Evolutionary conservation across 64 coral and sea anemone genomes (phyloP).

Genomic region (Dendrophyllia cribrosa): DNA sequence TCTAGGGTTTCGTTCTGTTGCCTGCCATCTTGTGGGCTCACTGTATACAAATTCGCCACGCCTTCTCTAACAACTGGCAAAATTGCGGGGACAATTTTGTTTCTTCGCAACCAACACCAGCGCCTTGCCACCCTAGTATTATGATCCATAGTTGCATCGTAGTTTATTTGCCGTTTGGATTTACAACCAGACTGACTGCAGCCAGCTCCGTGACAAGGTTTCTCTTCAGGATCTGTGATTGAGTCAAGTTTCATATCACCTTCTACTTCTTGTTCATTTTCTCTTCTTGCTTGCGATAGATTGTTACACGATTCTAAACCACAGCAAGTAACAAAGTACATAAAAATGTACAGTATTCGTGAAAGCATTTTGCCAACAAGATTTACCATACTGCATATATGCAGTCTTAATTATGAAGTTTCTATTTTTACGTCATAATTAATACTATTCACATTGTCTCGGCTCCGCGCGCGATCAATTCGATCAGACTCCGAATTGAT

Average conservation of each 20-base stretch:
- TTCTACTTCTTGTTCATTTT: not conserved
- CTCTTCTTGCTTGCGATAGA: not conserved
- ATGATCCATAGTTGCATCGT: not conserved
- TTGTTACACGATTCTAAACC: not conserved
- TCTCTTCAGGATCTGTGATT: slow-evolving; percentile 13
- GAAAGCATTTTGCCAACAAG: not conserved
- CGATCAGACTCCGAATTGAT: not conserved
- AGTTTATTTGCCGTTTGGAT: not conserved
- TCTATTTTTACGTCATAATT: not conserved
- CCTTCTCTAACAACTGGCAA: not conserved
- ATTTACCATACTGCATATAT: not conserved
- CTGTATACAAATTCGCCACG: not conserved
- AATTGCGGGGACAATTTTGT: slow-evolving; percentile 13
- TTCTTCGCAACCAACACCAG: not conserved
- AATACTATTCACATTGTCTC: not conserved
- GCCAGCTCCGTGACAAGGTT: not conserved
- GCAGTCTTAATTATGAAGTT: not conserved
- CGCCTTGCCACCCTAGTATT: not conserved
- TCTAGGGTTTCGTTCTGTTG: not conserved
- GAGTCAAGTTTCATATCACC: not conserved
- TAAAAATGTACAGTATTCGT: not conserved
- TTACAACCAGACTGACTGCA: not conserved
- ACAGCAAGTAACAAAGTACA: slow-evolving; percentile 13
- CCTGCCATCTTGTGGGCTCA: not conserved
- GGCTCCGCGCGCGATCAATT: no score